phyloP scores from a whole-genome alignment of 2,888 invertebrate genomes.

The Sphaerophoria taeniata region DNA sequence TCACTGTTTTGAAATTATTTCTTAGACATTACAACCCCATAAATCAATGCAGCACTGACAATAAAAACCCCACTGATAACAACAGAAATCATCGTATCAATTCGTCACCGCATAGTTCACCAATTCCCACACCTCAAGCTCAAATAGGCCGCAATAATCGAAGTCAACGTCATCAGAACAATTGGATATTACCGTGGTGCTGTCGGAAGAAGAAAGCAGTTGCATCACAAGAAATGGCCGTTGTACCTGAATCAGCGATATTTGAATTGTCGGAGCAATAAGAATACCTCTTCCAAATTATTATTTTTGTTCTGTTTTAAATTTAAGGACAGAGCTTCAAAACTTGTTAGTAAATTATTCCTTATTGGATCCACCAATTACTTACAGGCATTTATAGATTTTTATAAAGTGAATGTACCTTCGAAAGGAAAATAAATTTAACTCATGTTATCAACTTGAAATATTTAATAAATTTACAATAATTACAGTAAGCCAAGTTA shows the following conservation, averaged over 20 bases:
- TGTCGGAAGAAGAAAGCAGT: conserved; percentile 83
- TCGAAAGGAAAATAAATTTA: neutral
- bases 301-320: conserved; percentile 17
- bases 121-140: conserved; percentile 60
- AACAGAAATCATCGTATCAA: conserved; percentile 56
- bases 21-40: conserved; percentile 77
- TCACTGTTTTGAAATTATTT: neutral
- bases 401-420: conserved; percentile 32
- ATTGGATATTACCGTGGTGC: conserved; percentile 80
- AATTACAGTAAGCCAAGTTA: neutral
- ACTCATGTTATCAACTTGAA: conserved; percentile 11
- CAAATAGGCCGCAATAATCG: conserved; percentile 28
- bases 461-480: neutral
- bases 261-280: conserved; percentile 83
- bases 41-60: conserved; percentile 75
- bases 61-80: conserved; percentile 26
- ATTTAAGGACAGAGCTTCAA: neutral
- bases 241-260: conserved; percentile 83
- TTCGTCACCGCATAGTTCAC: conserved; percentile 54
- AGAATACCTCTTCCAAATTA: conserved; percentile 19
- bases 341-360: neutral
- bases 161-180: conserved; percentile 75
- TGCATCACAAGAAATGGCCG: conserved; percentile 81
- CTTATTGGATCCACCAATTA: conserved; percentile 12
- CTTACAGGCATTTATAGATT: conserved; percentile 10